Evolutionary conservation across 2,888 invertebrate genomes (phyloP), one percentile per base, ranked within the genome.

Genomic region (Tetrapedia diversipes): DNA sequence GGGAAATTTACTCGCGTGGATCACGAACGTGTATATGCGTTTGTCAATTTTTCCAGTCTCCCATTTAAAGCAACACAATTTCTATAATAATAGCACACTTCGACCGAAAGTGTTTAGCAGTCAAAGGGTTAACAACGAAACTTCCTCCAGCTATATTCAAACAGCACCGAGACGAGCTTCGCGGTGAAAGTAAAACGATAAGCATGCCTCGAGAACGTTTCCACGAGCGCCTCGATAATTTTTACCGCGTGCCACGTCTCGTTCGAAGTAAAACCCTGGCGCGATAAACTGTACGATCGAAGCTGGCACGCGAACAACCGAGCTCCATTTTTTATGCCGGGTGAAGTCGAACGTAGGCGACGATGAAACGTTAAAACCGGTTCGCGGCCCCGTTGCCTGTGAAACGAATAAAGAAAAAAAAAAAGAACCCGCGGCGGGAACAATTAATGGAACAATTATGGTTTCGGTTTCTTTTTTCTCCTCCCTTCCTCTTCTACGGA

Each of bases 371-470:
- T 47, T 27, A 22, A 60, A 49, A 49, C 29, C 22, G 57, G n/a
- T 14, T 11, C 11, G 16, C 0, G 14, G 41, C 29, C 24, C n/a
- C 41, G 32, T 16, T 53, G 10, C 27, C n/a, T 47, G 22, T 45
- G 19, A 34, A n/a, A n/a, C n/a, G n/a, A n/a, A n/a, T n/a, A n/a
- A n/a, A n/a, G n/a, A n/a, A n/a, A n/a, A n/a, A 47, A 47, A 60
- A 41, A n/a, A 41, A 72, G 24, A 60, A 22, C 45, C 22, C 4
- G 10, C 10, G 34, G 14, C 24, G 59, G 39, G 45, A 57, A 59
- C 45, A 19, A 47, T 63, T 57, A 66, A 60, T 24, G 53, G 56
- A 60, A 63, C 41, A 63, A 66, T 47, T 45, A 41, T 37, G 11
- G 14, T 29, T 8, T 34, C 24, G n/a, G n/a, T 19, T 11, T 19